These are phyloP conservation scores for Megathymus violae DNA, from an alignment of 1,140 invertebrate species.

Conservation along the genomic window DNA sequence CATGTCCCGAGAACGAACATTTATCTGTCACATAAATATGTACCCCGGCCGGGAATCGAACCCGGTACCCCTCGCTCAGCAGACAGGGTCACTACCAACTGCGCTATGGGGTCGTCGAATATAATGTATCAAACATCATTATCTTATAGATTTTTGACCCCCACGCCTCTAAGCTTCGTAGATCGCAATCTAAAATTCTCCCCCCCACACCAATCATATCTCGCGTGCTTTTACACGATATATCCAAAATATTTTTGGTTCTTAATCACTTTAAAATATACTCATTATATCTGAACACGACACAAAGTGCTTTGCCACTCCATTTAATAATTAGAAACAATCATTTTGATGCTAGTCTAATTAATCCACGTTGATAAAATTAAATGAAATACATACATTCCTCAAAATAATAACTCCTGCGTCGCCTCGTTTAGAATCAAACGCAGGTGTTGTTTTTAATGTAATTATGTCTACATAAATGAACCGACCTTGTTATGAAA, in stretches of 20 bases:
- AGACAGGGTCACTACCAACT: too few relatives aligned
- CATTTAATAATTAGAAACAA: conserved; percentile 32
- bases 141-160: too few relatives aligned
- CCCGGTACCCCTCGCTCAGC: too few relatives aligned
- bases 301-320: conserved; percentile 14
- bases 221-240: conserved; percentile 14
- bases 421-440: conserved; percentile 4
- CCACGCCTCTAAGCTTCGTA: too few relatives aligned
- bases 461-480: too few relatives aligned
- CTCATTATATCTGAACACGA: conserved; percentile 21
- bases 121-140: too few relatives aligned
- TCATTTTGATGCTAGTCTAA: conserved; percentile 15
- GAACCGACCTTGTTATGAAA: not conserved
- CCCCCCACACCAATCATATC: not conserved
- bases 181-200: too few relatives aligned
- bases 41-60: too few relatives aligned
- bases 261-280: conserved; percentile 31
- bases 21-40: too few relatives aligned
- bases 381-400: conserved; percentile 14
- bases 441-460: conserved; percentile 6
- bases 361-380: conserved; percentile 26
- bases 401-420: conserved; percentile 1
- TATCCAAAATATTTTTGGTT: not conserved
- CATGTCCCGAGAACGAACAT: too few relatives aligned
- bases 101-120: too few relatives aligned